A percentile compares a stretch with the other conserved stretches of the same genome.
Evolutionary conservation across 2,888 invertebrate species (phyloP).

Genomic region (Drosophila mayaguana): DNA sequence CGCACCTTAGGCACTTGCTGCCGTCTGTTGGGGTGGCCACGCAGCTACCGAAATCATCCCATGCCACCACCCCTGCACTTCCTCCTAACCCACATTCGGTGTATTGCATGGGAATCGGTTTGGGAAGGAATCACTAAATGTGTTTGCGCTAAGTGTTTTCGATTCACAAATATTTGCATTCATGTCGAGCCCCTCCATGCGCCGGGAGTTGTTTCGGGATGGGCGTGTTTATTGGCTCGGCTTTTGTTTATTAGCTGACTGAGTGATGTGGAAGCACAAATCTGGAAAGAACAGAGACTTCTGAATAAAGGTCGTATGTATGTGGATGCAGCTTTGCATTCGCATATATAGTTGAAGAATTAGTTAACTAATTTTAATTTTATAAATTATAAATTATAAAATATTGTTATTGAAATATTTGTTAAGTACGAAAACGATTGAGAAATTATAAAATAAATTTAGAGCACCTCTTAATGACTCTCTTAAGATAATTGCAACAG

Average conservation of each 20-base stretch:
- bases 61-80: neutral
- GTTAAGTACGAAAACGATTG: no score
- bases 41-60: conserved; percentile 1
- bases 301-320: no score
- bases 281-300: neutral
- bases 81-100: conserved; percentile 12
- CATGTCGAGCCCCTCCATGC: conserved; percentile 35
- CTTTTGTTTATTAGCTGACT: conserved; percentile 49
- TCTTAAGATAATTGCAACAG: conserved; percentile 16
- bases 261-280: conserved; percentile 7
- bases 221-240: conserved; percentile 36
- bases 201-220: conserved; percentile 4
- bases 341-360: neutral
- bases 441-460: no score
- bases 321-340: no score
- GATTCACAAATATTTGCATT: conserved; percentile 83
- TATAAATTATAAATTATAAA: neutral
- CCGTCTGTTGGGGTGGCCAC: conserved; percentile 14
- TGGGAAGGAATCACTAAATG: conserved; percentile 67
- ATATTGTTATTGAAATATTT: neutral
- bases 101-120: conserved; percentile 49
- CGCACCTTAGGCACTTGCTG: conserved; percentile 23
- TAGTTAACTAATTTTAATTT: neutral
- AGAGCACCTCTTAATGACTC: conserved; percentile 10
- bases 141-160: conserved; percentile 78